phyloP scores from a whole-genome alignment of 2,797 vertebrate genomes.

The Xiphorhynchus erythropygius region DNA sequence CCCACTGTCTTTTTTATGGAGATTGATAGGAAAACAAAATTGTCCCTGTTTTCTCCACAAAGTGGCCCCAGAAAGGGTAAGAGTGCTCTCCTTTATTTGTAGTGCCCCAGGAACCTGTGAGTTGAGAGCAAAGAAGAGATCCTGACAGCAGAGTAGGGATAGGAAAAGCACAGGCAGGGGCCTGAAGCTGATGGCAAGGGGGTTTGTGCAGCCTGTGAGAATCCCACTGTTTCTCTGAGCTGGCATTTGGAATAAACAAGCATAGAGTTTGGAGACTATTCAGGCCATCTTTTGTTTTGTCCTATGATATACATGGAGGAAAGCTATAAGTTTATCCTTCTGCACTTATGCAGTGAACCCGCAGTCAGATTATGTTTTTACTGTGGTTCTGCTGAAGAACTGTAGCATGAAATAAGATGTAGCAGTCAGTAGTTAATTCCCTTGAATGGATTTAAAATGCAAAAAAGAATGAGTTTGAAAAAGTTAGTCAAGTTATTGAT shows the following conservation, averaged over 20 bases:
- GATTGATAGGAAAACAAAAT: background rate
- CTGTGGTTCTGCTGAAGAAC: background rate
- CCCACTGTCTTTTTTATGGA: background rate
- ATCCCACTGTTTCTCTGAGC: background rate
- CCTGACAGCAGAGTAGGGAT: fast-evolving
- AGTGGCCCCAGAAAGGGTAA: background rate
- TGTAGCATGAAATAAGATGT: background rate
- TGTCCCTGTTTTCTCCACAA: background rate
- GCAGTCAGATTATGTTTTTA: background rate
- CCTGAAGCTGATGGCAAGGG: background rate
- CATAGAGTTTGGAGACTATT: background rate
- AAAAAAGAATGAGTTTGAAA: background rate
- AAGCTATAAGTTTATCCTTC: background rate
- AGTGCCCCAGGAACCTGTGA: fast-evolving
- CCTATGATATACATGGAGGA: background rate
- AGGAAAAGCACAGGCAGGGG: background rate
- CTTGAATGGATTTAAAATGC: background rate
- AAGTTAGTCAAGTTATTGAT: background rate
- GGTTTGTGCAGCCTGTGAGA: background rate
- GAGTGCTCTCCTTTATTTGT: background rate
- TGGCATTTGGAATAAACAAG: background rate
- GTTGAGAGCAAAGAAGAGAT: background rate
- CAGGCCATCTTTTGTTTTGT: background rate
- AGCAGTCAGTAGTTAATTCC: background rate
- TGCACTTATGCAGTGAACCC: fast-evolving